A percentile compares a stretch with the other conserved stretches of the same genome.
These are phyloP conservation scores for Scaptomyza cyrtandrae DNA, from an alignment of 2,888 invertebrate genomes.

Conservation along the genomic window DNA sequence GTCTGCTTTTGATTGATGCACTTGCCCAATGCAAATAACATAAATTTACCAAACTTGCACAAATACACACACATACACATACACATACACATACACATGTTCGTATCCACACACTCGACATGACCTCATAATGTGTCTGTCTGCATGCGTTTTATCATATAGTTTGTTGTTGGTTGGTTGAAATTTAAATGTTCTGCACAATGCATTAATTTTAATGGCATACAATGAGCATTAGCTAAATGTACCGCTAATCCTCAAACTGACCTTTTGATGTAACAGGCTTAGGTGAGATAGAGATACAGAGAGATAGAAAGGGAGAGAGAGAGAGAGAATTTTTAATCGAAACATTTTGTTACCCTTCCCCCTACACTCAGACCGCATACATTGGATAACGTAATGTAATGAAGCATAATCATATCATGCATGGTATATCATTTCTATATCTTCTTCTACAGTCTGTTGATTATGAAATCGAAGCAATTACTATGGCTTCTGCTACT, in stretches of 20 bases:
- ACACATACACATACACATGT: background rate
- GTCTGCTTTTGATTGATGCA: conserved; percentile 16
- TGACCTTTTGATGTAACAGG: background rate
- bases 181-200: conserved; percentile 3
- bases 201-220: conserved; percentile 3
- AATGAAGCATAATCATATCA: background rate
- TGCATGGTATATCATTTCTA: background rate
- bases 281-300: background rate
- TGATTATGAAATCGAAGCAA: conserved; percentile 1
- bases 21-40: conserved; percentile 1
- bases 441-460: conserved; percentile 15
- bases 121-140: background rate
- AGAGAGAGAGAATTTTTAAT: background rate
- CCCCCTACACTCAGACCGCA: background rate
- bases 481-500: conserved; percentile 27
- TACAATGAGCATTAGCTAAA: background rate
- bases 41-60: background rate
- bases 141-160: background rate
- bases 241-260: conserved; percentile 3
- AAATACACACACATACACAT: background rate
- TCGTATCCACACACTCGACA: background rate
- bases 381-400: background rate
- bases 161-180: background rate
- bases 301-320: background rate
- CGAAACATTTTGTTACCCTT: background rate